Conservation (phyloP, 2,888 invertebrate genomes). For the Girardia tigrina region DNA sequence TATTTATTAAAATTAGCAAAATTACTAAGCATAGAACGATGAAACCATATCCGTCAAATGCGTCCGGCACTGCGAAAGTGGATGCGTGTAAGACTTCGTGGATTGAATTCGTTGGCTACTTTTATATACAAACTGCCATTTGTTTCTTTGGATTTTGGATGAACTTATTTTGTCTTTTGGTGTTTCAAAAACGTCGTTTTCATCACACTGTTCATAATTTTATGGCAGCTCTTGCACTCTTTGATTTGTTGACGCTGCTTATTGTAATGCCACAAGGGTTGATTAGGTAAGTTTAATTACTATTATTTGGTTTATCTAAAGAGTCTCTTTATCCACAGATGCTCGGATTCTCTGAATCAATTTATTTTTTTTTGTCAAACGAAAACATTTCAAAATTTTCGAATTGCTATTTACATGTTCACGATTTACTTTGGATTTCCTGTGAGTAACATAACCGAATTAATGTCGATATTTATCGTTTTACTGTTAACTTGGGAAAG, state of each 20-base stretch:
- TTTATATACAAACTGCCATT: not conserved
- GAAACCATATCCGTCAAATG: too few relatives aligned
- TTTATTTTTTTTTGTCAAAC: not conserved
- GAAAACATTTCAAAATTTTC: not conserved
- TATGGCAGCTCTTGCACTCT: not conserved
- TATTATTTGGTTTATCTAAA: too few relatives aligned
- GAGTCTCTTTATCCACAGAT: not conserved
- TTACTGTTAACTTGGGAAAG: not conserved
- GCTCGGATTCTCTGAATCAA: not conserved
- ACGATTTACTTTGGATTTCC: not conserved
- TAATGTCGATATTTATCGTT: not conserved
- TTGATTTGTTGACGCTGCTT: not conserved
- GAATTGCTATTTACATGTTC: not conserved
- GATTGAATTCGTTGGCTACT: not conserved
- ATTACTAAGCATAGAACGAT: too few relatives aligned
- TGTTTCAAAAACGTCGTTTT: conserved; percentile 5
- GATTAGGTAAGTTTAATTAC: not conserved
- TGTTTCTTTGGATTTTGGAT: conserved; percentile 23
- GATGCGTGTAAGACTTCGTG: not conserved
- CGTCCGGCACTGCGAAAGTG: not conserved
- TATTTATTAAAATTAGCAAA: too few relatives aligned
- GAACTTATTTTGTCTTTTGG: not conserved
- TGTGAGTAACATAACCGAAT: not conserved
- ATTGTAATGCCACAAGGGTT: conserved; percentile 18
- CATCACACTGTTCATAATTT: not conserved